Conservation (phyloP, 2,888 invertebrate species). For the Flexamia atlantica region DNA sequence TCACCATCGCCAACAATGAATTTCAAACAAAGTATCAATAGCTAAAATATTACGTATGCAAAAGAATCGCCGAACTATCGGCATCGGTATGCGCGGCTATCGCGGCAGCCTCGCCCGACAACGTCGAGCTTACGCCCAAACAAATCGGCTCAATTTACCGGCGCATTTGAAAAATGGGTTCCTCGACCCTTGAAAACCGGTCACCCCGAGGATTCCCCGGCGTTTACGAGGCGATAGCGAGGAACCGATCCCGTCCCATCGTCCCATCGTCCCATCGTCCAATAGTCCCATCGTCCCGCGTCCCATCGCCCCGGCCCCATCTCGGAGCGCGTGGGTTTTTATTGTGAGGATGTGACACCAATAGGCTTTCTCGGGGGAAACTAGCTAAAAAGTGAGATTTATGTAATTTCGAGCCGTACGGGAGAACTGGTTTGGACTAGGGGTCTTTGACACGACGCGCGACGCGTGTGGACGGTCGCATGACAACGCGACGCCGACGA, state of each 20-base stretch:
- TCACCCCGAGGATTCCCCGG: background rate
- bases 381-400: constrained; percentile 58
- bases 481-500: constrained; percentile 25
- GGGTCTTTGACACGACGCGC: constrained; percentile 27
- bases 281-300: too few species aligned
- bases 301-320: too few species aligned
- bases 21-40: too few species aligned
- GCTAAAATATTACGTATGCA: too few species aligned
- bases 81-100: too few species aligned
- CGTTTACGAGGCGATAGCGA: background rate
- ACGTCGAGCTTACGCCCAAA: constrained; percentile 12
- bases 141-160: constrained; percentile 25
- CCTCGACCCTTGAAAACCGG: constrained; percentile 24
- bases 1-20: too few species aligned
- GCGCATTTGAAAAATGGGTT: constrained; percentile 31
- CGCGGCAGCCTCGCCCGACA: background rate
- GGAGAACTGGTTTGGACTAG: constrained; percentile 45
- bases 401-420: constrained; percentile 40
- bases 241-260: background rate
- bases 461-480: constrained; percentile 5
- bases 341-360: constrained; percentile 42
- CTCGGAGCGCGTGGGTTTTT: constrained; percentile 46
- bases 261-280: too few species aligned
- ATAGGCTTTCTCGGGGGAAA: constrained; percentile 55
- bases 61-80: too few species aligned